phyloP scores from a whole-genome alignment of 2,888 invertebrate genomes.

The Barypeithes pellucidus region DNA sequence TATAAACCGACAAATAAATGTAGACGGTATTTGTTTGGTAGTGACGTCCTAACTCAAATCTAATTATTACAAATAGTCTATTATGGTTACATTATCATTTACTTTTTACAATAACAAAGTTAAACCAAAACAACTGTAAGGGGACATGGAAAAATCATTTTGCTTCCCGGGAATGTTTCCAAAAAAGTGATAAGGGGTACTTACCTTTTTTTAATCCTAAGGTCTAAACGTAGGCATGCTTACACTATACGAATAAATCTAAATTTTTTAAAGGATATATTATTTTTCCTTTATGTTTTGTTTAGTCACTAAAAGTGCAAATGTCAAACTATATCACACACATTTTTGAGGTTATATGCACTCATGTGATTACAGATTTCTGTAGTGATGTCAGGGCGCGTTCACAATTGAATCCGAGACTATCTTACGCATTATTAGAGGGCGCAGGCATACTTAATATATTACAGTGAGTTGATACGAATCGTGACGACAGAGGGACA shows the following conservation, averaged over 20 bases:
- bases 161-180: background rate
- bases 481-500: too few species aligned
- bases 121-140: background rate
- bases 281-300: slow-evolving; percentile 33
- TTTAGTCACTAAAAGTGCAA: slow-evolving; percentile 37
- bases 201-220: background rate
- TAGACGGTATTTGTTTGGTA: background rate
- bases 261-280: slow-evolving; percentile 19
- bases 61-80: slow-evolving; percentile 2
- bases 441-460: too few species aligned
- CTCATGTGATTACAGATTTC: background rate
- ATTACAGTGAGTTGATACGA: too few species aligned
- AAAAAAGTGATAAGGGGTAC: background rate
- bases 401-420: background rate
- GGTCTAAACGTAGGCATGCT: slow-evolving; percentile 21
- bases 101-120: background rate
- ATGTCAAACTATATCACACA: slow-evolving; percentile 9
- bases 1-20: slow-evolving; percentile 1
- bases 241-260: slow-evolving; percentile 38
- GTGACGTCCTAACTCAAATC: background rate
- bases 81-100: slow-evolving; percentile 1
- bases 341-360: slow-evolving; percentile 17
- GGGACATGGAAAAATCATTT: background rate
- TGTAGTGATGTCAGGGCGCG: background rate
- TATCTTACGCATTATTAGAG: too few species aligned